These are phyloP conservation scores for Diarsia brunnea DNA, from an alignment of 2,888 invertebrate genomes.

Conservation along the genomic window DNA sequence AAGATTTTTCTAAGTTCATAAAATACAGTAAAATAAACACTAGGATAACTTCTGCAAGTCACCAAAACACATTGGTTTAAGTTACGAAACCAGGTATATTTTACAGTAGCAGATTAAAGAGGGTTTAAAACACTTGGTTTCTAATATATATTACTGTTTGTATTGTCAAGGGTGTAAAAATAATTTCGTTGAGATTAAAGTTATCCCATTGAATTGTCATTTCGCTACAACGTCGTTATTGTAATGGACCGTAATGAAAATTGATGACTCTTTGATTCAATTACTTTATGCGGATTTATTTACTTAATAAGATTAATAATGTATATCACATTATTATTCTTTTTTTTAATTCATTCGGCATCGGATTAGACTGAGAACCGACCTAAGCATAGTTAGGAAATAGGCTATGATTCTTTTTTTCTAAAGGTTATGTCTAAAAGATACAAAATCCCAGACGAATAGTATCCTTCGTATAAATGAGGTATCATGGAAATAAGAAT, in stretches of 20 bases:
- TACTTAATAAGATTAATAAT: too few species aligned
- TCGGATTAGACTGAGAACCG: too few species aligned
- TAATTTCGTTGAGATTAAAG: conserved; percentile 35
- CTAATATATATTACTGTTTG: background rate
- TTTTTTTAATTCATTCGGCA: too few species aligned
- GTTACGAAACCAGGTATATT: background rate
- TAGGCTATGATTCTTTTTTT: too few species aligned
- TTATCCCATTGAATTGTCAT: conserved; percentile 38
- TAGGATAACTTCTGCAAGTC: background rate
- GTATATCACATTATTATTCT: too few species aligned
- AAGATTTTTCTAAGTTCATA: background rate
- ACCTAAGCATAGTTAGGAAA: too few species aligned
- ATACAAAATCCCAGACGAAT: background rate
- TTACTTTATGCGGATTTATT: conserved; percentile 25
- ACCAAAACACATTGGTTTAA: background rate
- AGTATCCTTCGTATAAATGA: background rate
- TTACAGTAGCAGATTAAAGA: background rate
- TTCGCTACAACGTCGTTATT: conserved; percentile 42
- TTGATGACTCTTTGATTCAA: conserved; percentile 53
- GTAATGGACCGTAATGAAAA: conserved; percentile 59
- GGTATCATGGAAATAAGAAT: background rate
- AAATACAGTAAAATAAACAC: background rate
- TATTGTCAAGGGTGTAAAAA: conserved; percentile 24
- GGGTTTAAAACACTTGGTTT: background rate
- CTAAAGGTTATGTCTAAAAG: background rate